Conservation (phyloP, 2,113 vertebrate species). For the Ceyx melanurus region DNA sequence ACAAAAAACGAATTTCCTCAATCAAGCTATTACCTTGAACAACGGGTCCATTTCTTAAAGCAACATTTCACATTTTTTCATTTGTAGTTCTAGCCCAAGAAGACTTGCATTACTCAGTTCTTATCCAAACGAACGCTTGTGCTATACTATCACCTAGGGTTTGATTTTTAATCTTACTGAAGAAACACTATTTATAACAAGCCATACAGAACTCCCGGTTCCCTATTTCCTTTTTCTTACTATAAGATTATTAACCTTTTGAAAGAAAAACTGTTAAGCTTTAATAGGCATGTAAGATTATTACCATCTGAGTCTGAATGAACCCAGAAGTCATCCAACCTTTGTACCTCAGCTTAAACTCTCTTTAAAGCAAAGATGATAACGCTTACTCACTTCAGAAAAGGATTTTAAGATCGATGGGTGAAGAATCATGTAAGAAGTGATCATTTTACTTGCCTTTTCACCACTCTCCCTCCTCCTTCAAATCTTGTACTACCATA, state of each 20-base stretch:
- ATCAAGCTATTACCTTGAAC: neutral
- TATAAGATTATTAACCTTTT: neutral
- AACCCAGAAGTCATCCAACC: neutral
- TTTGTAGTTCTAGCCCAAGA: neutral
- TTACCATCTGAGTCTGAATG: neutral
- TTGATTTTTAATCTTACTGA: neutral
- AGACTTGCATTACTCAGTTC: neutral
- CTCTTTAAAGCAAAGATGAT: neutral
- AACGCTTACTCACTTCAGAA: neutral
- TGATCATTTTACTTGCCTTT: neutral
- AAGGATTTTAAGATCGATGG: neutral
- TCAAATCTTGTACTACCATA: neutral
- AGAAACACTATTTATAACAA: neutral
- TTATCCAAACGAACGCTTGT: neutral
- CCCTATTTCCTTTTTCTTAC: neutral
- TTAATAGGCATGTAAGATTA: neutral
- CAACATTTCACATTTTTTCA: neutral
- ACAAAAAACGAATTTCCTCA: neutral
- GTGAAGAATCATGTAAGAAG: neutral
- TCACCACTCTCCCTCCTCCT: neutral
- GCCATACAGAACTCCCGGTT: neutral
- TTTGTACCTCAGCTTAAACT: neutral
- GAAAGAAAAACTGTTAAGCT: neutral
- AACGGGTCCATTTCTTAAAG: neutral
- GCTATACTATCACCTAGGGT: neutral